Base-by-base conservation (phyloP, 1,140 invertebrate species). In the Platorchestia sp. region DNA sequence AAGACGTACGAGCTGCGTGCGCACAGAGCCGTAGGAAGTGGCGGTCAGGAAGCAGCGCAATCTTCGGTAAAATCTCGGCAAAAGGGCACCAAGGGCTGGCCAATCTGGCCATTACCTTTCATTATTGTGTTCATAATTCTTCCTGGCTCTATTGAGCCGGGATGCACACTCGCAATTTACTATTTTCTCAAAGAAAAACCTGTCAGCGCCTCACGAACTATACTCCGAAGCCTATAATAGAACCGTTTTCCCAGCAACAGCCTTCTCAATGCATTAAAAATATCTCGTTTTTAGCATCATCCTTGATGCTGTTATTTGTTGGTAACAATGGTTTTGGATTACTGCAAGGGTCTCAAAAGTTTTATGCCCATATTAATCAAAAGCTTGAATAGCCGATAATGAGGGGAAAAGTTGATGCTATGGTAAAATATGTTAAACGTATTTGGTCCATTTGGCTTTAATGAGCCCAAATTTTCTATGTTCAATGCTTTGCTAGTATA, bases 91-190 rank as follows among this genome's bases (percentile, higher is more conserved):
- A 44, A 19, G 19, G 43, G 43, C 41, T 44, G 91, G 91, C 91
- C 91, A 44, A 93, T 93, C 91, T 44, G 40, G 91, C 91, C 91
- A 93, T 93, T 93, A 93, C 45, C 43, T 93, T 93, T 93, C 91
- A 93, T 93, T 44, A 93, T 93, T 93, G 91, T 19, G 91, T 93
- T 93, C 91, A 93, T 93, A 93, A 93, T 93, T 93, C 91, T 93
- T 93, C 43, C 91, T 93, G 91, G 91, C 45, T 93, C 43, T 93
- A 93, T 93, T 45, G 91, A 93, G 45, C 91, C 45, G 45, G 47
- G 91, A 93, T 93, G 91, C 91, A 93, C 91, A 93, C 91, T 93
- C 44, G 45, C 45, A 93, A 93, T 93, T 93, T 93, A 47, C 43
- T 93, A 93, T 93, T 93, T 93, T 93, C 43, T 47, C 41, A 45